Evolutionary conservation across 2,113 vertebrate genomes (phyloP).

Genomic region (Oxyruncus cristatus): DNA sequence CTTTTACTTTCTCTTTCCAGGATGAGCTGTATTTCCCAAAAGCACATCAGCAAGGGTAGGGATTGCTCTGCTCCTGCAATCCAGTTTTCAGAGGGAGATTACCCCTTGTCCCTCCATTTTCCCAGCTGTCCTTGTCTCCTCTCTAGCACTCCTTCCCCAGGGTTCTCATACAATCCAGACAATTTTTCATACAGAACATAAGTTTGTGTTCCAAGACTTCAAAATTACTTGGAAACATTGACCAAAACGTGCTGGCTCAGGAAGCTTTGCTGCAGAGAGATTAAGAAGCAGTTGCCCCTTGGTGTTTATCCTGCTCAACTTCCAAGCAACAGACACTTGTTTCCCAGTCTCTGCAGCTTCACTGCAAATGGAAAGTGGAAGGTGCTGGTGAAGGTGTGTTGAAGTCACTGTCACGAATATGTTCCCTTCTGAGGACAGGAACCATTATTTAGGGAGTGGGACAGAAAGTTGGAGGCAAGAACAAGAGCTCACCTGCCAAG

Average conservation of each 20-base stretch:
- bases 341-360: background rate
- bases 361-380: background rate
- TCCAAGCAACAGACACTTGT: background rate
- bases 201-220: background rate
- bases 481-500: background rate
- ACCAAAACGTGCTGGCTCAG: background rate
- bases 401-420: background rate
- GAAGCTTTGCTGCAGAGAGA: background rate
- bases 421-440: background rate
- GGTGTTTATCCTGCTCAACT: background rate
- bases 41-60: background rate
- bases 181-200: background rate
- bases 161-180: background rate
- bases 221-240: background rate
- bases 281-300: background rate
- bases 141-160: background rate
- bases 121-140: background rate
- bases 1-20: conserved; percentile 47
- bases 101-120: background rate
- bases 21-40: conserved; percentile 44
- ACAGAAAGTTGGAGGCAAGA: background rate
- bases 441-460: background rate
- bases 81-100: background rate
- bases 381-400: background rate
- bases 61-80: background rate